Evolutionary conservation across 2,113 vertebrate species (phyloP), one percentile per base, ranked within the genome.

Genomic region (Halichoerus grypus): DNA sequence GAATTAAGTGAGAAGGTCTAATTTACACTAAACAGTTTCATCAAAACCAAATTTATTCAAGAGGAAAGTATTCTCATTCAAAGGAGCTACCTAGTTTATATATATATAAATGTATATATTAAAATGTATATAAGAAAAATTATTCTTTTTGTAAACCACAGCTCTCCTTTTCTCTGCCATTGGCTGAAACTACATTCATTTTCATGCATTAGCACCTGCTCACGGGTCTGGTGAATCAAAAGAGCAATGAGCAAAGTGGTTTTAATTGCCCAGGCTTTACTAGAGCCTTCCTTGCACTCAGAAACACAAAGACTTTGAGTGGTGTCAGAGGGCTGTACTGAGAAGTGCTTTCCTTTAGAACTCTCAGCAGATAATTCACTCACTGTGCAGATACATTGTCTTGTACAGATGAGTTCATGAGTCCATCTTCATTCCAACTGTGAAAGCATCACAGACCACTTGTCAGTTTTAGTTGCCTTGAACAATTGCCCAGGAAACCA

Each of bases 311-410:
- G 98, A 98, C 98, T 97, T 97, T 99, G 98, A 99, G 98, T 98
- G 97, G 98, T 98, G 96, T 98, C 94, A 97, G 95, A 94, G 77
- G 95, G 80, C 90, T 98, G 95, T 97, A 77, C 97, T 93, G 65
- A 98, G 4, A 97, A 53, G 97, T 98, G 97, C 97, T 98, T 98
- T 98, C 97, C 96, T 92, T 98, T 98, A 98, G 97, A 98, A 98
- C 99, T 98, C 97, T 97, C 95, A 97, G 98, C 99, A 99, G 99
- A 99, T 98, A 98, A 98, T 98, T 99, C 98, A 98, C 97, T 99
- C 98, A 83, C 77, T 76, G 21, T 98, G 98, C 97, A 93, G 96
- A 97, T 98, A 98, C 98, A 98, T 98, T 99, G 98, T 99, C 98
- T 99, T 98, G 98, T 98, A 98, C 97, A 98, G 98, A 98, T 98